Base-by-base conservation (phyloP, 1,140 invertebrate species). In the Papilio polyxenes region DNA sequence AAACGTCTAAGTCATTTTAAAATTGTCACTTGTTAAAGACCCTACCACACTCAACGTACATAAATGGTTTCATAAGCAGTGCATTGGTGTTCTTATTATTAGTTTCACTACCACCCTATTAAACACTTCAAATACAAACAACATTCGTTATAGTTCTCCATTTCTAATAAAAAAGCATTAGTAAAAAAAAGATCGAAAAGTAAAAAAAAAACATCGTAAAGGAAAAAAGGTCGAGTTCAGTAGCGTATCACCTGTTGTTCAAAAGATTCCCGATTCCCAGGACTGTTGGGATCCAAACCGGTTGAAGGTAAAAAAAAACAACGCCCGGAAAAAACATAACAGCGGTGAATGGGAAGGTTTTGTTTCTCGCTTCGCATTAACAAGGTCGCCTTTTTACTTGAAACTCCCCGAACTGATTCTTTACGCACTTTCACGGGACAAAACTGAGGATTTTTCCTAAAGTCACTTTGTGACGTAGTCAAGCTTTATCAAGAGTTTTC, bases 221-320 rank as follows among this genome's bases (percentile, higher is more conserved):
- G 20, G 59, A 83, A 85, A 85, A 87, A 88, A 79, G 69, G 82
- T 85, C 82, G 81, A 37, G 82, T 86, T 85, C 89, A 85, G 86
- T 86, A 87, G 87, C 85, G 83, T 85, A 89, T 83, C 90, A 91
- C 90, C 90, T 90, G 89, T 90, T 90, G 89, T 89, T 82, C 83
- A 87, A 80, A 85, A 86, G 84, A 85, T 83, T 69, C 59, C 37
- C 84, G 82, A 82, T 91, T 91, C 90, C 89, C 89, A 90, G 84
- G 85, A 40, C 74, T 82, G 48, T 74, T 76, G 74, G 82, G 82
- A 83, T 82, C 81, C 48, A 85, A 87, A 85, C 85, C 83, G 13
- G 84, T 87, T 87, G 75, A 79, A 62, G 81, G 49, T 15, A 56
- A 80, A 78, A 31, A 85, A 82, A 83, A 87, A 83, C 82, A 82